Conservation (phyloP, 2,888 invertebrate genomes). For the Syrista parreyssii region DNA sequence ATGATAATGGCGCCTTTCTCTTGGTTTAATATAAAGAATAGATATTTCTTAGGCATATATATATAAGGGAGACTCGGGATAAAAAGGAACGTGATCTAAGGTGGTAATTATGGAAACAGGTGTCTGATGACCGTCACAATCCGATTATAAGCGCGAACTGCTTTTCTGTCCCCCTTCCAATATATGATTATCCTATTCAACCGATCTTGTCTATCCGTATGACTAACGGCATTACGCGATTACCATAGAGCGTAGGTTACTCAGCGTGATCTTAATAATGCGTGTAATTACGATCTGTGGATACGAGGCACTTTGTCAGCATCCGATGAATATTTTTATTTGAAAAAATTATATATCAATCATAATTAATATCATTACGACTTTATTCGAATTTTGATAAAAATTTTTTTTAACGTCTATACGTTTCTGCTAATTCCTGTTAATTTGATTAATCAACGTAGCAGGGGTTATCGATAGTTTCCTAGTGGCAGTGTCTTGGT, state of each 20-base stretch:
- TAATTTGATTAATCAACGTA: not conserved
- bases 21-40: constrained; percentile 16
- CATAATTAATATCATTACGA: not conserved
- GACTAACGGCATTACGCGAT: constrained; percentile 22
- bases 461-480: not conserved
- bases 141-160: constrained; percentile 32
- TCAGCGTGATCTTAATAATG: constrained; percentile 17
- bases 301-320: constrained; percentile 3
- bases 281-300: constrained; percentile 12
- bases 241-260: not conserved
- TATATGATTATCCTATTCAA: constrained; percentile 9
- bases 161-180: constrained; percentile 11
- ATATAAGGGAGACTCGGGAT: not conserved
- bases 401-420: too few species aligned
- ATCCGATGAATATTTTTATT: not conserved
- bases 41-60: constrained; percentile 36
- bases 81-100: constrained; percentile 26
- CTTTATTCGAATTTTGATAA: too few species aligned
- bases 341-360: not conserved
- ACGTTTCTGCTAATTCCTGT: not conserved
- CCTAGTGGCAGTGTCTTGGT: not conserved
- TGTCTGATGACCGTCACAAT: constrained; percentile 48
- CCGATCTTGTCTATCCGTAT: not conserved
- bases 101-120: constrained; percentile 55
- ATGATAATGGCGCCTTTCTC: constrained; percentile 34